phyloP scores from a whole-genome alignment of 30 jellyfish, hydroid and myxozoan species.

The Aurelia sp. region DNA sequence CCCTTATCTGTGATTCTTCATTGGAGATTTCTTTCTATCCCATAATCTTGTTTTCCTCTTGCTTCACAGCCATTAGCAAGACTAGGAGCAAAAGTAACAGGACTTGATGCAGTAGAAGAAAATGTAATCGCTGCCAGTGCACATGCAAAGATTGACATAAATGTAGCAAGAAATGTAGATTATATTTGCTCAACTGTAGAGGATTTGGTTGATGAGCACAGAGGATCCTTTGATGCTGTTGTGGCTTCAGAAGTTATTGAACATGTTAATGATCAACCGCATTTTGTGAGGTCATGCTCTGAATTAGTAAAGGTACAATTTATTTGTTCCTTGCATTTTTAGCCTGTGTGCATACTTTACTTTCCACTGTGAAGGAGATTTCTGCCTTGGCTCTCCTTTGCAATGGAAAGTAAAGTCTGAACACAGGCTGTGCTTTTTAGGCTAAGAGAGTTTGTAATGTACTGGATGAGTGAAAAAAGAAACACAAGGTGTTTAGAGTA shows the following conservation, averaged over 20 bases:
- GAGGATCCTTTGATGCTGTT: slow-evolving; percentile 84
- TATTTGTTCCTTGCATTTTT: not conserved
- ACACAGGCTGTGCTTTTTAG: too few species aligned
- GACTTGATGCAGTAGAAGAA: slow-evolving; percentile 86
- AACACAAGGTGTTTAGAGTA: too few species aligned
- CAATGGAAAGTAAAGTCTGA: too few species aligned
- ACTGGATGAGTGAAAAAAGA: too few species aligned
- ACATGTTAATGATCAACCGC: slow-evolving; percentile 79
- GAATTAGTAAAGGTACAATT: slow-evolving; percentile 70
- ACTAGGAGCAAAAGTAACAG: slow-evolving; percentile 94
- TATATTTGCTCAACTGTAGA: slow-evolving; percentile 81
- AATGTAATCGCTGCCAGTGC: slow-evolving; percentile 59
- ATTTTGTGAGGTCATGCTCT: slow-evolving; percentile 70
- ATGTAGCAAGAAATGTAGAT: slow-evolving; percentile 48
- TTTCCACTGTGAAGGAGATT: too few species aligned
- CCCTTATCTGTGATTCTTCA: too few species aligned
- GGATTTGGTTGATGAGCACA: slow-evolving; percentile 58
- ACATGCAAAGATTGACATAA: slow-evolving; percentile 63
- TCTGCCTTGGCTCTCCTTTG: too few species aligned
- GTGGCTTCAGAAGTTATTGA: slow-evolving; percentile 98
- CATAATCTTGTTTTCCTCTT: not conserved
- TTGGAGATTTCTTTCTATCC: too few species aligned
- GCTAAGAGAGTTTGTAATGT: too few species aligned
- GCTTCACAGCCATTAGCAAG: slow-evolving; percentile 90
- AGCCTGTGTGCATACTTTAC: too few species aligned